These are phyloP conservation scores for Vollenhovia emeryi DNA, from an alignment of 1,140 invertebrate genomes.

Conservation along the genomic window DNA sequence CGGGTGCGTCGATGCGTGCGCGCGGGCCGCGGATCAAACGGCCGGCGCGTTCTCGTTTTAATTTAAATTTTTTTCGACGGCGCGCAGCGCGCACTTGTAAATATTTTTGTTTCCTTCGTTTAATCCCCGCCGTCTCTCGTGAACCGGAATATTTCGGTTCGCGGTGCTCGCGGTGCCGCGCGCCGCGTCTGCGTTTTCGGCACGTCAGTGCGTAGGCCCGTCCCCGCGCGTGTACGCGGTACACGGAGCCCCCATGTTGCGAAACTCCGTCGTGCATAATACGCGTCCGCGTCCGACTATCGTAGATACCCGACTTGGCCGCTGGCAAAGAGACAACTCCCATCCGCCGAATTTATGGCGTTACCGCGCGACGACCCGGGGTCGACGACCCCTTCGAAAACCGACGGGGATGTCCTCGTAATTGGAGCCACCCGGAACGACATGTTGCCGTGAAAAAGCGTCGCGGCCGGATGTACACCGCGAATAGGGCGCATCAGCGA, in stretches of 20 bases:
- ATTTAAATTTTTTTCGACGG: constrained; percentile 40
- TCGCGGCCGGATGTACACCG: constrained; percentile 1
- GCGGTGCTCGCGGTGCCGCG: too few relatives aligned
- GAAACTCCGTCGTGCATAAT: constrained; percentile 15
- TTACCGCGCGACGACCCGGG: constrained; percentile 29
- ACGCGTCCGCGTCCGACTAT: background rate
- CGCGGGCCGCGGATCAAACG: background rate
- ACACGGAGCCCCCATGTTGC: background rate
- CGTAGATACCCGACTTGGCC: constrained; percentile 42
- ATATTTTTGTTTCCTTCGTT: constrained; percentile 35
- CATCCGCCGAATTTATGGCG: constrained; percentile 52
- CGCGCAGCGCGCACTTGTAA: constrained; percentile 21
- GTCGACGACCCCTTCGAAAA: constrained; percentile 43
- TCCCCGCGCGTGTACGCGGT: background rate
- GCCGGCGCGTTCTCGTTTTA: constrained; percentile 25
- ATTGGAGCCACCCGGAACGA: constrained; percentile 43
- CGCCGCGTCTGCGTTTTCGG: background rate
- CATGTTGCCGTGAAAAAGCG: constrained; percentile 33
- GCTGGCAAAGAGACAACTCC: constrained; percentile 40
- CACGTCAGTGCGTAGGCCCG: background rate
- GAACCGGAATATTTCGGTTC: constrained; percentile 21
- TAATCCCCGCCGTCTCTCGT: constrained; percentile 27
- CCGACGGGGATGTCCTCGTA: constrained; percentile 46
- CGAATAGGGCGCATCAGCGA: background rate
- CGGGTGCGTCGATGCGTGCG: background rate